phyloP scores from a whole-genome alignment of 2,888 invertebrate genomes.

The Formica aserva region DNA sequence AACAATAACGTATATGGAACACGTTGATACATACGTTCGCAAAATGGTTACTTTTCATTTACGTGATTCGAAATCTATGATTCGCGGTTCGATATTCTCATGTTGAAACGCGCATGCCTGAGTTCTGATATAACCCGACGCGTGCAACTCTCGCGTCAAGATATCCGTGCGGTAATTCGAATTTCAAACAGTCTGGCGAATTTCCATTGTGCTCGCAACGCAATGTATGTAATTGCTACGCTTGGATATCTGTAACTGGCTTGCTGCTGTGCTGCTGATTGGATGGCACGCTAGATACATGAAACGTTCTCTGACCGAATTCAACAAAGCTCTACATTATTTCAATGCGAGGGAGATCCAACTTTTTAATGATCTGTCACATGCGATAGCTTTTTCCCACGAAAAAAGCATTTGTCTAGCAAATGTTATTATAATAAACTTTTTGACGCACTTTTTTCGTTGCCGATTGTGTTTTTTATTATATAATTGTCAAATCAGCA shows the following conservation, averaged over 20 bases:
- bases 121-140: constrained; percentile 72
- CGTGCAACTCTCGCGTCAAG: constrained; percentile 77
- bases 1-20: not conserved
- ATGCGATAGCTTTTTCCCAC: not conserved
- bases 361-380: constrained; percentile 65
- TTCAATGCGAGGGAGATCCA: constrained; percentile 58
- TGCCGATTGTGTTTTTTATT: not conserved
- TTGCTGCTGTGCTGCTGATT: constrained; percentile 74
- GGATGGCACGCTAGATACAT: constrained; percentile 57
- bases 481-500: not conserved
- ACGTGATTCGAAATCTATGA: constrained; percentile 48
- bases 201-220: constrained; percentile 81
- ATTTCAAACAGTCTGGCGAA: constrained; percentile 84
- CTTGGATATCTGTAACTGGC: constrained; percentile 75
- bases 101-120: constrained; percentile 56
- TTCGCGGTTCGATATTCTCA: constrained; percentile 60
- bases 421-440: not conserved
- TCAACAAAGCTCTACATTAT: constrained; percentile 66
- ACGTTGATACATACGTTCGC: constrained; percentile 3
- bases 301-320: constrained; percentile 65
- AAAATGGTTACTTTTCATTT: constrained; percentile 44
- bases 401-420: constrained; percentile 14
- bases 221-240: constrained; percentile 81
- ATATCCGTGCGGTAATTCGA: constrained; percentile 82
- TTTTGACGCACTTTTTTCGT: not conserved